Base-by-base conservation (phyloP, 2,888 invertebrate species). In the Euzophera pinguis region DNA sequence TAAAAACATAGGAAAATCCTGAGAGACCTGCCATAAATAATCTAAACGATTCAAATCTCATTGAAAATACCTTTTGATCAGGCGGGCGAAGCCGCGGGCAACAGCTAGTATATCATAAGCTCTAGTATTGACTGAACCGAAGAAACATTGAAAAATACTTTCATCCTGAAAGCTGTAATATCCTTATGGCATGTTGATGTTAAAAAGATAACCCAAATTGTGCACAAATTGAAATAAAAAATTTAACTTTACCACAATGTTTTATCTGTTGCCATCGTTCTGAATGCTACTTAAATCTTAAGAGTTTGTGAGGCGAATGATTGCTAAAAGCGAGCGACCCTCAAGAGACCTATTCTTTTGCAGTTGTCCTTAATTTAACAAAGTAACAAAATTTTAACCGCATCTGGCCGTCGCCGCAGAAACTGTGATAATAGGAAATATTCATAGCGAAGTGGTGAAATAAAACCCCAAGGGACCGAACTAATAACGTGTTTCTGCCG, bases 261-360 rank as follows among this genome's bases (percentile, higher is more conserved):
- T 47, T 37, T 14, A 27, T 13, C 38, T 12, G 38, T 10, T 1
- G 13, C 9, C 27, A 49, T 38, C 10, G 9, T 34, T 42, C 13
- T 16, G 42, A 50, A 22, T 27, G 48, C 38, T 42, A 41, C 50
- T 50, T 41, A 50, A 50, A 39, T 39, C 14, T 39, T 50, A 42
- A 41, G 14, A 32, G 41, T 35, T 49, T 49, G 9, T 27, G 22
- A 17, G 29, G 38, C 38, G 42, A 50, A 42, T 42, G 35, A 35
- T 42, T 32, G 14, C 32, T 13, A 14, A 42, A 42, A 34, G 34
- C 17, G 34, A 32, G 32, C 13, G 32, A 34, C 17, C 34, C 42
- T 50, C 34, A n/a, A 10, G 50, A 29, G 50, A 1, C 50, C 41
- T 42, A 50, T 42, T 50, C 50, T 50, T 50, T 50, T 42, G 7